Evolutionary conservation across 37 sponge, comb jelly and placozoan species (phyloP), one percentile per base, ranked within the genome.

Genomic region (Cladorhizidae sp.): DNA sequence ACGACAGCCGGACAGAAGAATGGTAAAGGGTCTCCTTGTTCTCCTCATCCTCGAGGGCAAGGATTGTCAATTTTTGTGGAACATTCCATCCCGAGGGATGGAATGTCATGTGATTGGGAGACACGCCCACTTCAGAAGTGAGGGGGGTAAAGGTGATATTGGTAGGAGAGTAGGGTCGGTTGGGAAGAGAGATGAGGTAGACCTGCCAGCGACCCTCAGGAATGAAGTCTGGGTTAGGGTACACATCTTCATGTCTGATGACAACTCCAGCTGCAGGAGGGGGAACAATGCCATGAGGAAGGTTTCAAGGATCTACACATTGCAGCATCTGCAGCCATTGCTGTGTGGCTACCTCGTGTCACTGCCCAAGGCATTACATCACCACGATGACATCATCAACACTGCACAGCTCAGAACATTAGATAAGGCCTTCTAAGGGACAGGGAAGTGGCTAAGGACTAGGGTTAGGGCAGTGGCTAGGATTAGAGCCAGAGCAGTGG

Each of bases 181-280:
- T 87, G 56, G 88, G 93, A 38, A 96, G 86, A 0, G 79, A 68
- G 68, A 96, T 74, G n/a, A 80, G 78, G 57, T 87, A 96, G 54
- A 87, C 87, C 32, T 78, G 72, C 88, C 86, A 93, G 58, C 93
- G 57, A 18, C 93, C 96, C 72, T 96, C 96, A 17, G 96, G 96
- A 45, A 96, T 87, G 45, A 86, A 39, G 15, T 77, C 68, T 2
- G 90, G 88, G 45, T 62, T 64, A 0, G 93, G 93, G 49, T 89
- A 88, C 5, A 51, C 57, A 55, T 93, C 93, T 49, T 83, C 64
- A 0, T 57, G 76, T 17, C 73, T 67, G 25, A 96, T 76, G 40
- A 84, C 40, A 25, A 93, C 86, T 29, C 82, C 83, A 74, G 90
- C 96, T 96, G 76, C 2, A 86, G 11, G 3, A 51, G 21, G 23